Evolutionary conservation across 2,113 vertebrate species (phyloP).

Genomic region (Gallinago undulata): DNA sequence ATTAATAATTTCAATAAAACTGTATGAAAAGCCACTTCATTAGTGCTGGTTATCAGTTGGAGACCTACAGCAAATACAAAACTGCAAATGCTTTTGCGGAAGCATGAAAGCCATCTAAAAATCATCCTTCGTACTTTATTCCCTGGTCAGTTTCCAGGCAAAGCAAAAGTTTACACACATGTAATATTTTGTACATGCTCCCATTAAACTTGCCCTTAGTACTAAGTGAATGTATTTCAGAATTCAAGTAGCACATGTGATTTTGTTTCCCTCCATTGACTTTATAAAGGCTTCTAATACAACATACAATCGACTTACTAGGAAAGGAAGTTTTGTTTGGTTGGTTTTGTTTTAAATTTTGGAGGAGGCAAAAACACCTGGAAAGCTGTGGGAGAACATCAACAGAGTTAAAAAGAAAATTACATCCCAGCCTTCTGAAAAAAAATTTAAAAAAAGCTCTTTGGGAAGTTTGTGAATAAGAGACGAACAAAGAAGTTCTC

Average conservation of each 20-base stretch:
- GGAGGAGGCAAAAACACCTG: neutral
- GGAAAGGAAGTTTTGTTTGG: neutral
- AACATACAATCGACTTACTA: neutral
- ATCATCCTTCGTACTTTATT: neutral
- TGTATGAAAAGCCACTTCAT: neutral
- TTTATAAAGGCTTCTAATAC: neutral
- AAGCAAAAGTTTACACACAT: neutral
- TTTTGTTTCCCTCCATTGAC: neutral
- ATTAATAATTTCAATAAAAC: neutral
- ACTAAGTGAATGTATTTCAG: neutral
- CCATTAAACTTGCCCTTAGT: neutral
- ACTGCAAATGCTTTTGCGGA: neutral
- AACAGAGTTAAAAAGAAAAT: slow-evolving; percentile 5
- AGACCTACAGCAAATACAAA: neutral
- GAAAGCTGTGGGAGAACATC: neutral
- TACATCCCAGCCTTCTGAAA: neutral
- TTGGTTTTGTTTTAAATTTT: neutral
- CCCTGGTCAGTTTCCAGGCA: neutral
- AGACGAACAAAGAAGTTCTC: neutral
- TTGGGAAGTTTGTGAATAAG: neutral
- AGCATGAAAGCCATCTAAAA: neutral
- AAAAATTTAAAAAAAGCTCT: neutral
- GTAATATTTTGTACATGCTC: neutral
- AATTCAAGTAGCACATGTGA: neutral
- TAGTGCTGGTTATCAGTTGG: neutral